phyloP scores from a whole-genome alignment of 2,888 invertebrate species.

The Meteorus colon region DNA sequence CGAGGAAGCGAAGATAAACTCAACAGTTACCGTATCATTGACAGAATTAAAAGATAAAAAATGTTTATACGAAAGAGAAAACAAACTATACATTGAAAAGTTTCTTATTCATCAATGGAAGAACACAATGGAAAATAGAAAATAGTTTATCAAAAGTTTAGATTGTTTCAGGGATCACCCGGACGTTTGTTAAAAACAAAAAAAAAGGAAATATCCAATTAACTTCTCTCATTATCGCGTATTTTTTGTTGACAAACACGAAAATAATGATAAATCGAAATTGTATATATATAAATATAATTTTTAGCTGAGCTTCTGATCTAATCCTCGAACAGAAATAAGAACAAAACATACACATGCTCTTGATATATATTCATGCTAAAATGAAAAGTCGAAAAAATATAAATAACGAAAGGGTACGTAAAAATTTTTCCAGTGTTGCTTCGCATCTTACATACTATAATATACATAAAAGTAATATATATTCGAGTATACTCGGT shows the following conservation, averaged over 20 bases:
- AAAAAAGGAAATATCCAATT: conserved; percentile 1
- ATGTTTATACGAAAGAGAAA: neutral
- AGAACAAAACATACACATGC: neutral
- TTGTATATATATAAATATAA: neutral
- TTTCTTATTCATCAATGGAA: neutral
- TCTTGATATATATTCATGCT: neutral
- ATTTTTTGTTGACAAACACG: neutral
- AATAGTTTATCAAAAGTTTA: conserved; percentile 49
- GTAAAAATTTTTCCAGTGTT: conserved; percentile 68
- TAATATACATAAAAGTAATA: conserved; percentile 49
- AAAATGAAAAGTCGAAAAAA: conserved; percentile 34
- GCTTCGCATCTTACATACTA: conserved; percentile 66
- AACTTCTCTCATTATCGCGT: conserved; percentile 6
- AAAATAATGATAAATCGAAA: neutral
- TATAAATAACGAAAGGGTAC: conserved; percentile 63
- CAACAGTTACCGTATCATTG: conserved; percentile 17
- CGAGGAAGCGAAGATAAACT: conserved; percentile 8
- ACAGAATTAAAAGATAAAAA: conserved; percentile 1
- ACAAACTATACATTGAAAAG: neutral
- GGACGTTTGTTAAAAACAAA: neutral
- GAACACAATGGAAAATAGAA: conserved; percentile 14
- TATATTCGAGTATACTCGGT: conserved; percentile 58
- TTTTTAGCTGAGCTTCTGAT: neutral
- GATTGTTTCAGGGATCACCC: conserved; percentile 66
- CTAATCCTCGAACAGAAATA: neutral